These are phyloP conservation scores for Lucilia sericata DNA, from an alignment of 1,140 invertebrate genomes.

Conservation along the genomic window DNA sequence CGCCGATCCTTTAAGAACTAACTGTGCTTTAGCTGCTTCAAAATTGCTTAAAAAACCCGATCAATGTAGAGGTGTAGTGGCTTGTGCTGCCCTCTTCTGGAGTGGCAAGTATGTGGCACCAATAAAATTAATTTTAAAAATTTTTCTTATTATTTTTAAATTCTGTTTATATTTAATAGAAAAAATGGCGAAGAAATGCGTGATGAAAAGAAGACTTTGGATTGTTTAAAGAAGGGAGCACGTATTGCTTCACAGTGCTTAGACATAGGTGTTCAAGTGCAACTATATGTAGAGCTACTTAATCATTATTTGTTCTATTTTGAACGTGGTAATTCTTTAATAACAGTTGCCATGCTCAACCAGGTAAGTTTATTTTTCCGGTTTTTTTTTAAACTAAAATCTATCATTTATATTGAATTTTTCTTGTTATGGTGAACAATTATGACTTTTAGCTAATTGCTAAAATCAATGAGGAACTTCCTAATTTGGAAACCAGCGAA, in stretches of 20 bases:
- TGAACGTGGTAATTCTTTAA: constrained; percentile 90
- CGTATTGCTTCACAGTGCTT: constrained; percentile 97
- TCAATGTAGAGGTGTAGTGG: constrained; percentile 91
- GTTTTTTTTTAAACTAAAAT: constrained; percentile 3
- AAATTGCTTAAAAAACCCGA: constrained; percentile 98
- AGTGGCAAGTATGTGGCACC: constrained; percentile 77
- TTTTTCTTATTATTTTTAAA: background rate
- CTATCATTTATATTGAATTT: constrained; percentile 58
- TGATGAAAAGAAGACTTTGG: constrained; percentile 91
- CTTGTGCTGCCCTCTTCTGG: constrained; percentile 97
- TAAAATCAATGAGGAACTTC: constrained; percentile 92
- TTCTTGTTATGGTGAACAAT: no score
- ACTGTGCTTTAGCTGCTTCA: constrained; percentile 93
- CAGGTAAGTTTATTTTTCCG: constrained; percentile 67
- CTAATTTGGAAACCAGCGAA: constrained; percentile 91
- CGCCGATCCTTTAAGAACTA: constrained; percentile 94
- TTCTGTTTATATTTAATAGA: constrained; percentile 67
- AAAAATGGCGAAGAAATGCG: constrained; percentile 74
- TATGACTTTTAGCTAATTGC: constrained; percentile 79
- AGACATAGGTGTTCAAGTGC: constrained; percentile 96
- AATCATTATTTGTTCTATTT: constrained; percentile 96
- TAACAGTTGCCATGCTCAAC: constrained; percentile 72
- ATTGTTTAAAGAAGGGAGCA: constrained; percentile 96
- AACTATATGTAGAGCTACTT: constrained; percentile 93
- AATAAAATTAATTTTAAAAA: no score